A percentile compares a stretch with the other conserved stretches of the same genome.
Conservation (phyloP, 2,797 vertebrate species). For the Schizopygopsis malacanthus region DNA sequence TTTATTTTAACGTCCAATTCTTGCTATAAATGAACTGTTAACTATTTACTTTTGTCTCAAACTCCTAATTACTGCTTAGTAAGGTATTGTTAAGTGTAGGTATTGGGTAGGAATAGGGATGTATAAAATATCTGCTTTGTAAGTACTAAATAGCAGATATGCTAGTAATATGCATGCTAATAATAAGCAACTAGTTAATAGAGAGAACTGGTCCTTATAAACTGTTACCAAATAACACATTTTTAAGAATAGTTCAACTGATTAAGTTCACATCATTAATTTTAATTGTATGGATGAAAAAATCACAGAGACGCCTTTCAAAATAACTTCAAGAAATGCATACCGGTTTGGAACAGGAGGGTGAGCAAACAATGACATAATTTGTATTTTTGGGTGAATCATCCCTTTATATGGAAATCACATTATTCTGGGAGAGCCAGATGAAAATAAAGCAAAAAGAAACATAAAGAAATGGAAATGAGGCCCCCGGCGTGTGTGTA, state of each 20-base stretch:
- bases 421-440: neutral
- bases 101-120: neutral
- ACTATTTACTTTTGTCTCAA: neutral
- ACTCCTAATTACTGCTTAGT: neutral
- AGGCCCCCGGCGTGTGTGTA: neutral
- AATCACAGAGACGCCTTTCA: neutral
- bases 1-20: neutral
- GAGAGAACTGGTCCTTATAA: too few species aligned
- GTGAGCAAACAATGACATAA: neutral
- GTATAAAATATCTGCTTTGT: neutral
- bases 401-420: neutral
- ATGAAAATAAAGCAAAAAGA: neutral
- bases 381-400: neutral
- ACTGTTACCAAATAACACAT: too few species aligned
- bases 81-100: neutral
- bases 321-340: neutral
- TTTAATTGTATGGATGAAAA: neutral
- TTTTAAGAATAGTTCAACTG: neutral
- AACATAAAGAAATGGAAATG: conserved; percentile 2
- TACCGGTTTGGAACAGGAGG: neutral
- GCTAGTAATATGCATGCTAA: too few species aligned
- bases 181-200: too few species aligned
- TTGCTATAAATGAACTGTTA: neutral
- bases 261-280: neutral
- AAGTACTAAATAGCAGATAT: too few species aligned